Evolutionary conservation across 2,113 vertebrate genomes (phyloP).

Genomic region (Psilopogon haemacephalus): DNA sequence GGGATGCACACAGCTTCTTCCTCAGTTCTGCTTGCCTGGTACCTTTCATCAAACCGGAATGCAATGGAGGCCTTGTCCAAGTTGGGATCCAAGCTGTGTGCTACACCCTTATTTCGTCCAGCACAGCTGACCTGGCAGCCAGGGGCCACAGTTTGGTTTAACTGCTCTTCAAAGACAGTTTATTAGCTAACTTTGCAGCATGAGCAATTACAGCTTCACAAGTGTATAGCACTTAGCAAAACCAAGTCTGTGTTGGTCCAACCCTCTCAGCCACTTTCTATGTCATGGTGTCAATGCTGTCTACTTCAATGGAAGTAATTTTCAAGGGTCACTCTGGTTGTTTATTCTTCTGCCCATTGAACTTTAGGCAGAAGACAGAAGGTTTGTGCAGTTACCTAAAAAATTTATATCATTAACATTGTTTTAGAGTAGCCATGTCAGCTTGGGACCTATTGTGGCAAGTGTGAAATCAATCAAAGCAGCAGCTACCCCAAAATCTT

Average conservation of each 20-base stretch:
- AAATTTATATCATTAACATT: not conserved
- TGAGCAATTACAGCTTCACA: not conserved
- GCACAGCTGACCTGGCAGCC: not conserved
- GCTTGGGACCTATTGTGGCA: not conserved
- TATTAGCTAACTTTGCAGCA: not conserved
- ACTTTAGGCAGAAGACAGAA: not conserved
- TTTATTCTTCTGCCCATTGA: not conserved
- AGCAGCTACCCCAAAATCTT: not conserved
- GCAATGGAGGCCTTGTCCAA: rapidly evolving
- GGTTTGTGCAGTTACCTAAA: not conserved
- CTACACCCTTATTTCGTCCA: not conserved
- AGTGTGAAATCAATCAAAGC: not conserved
- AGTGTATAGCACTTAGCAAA: rapidly evolving
- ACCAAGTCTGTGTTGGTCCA: not conserved
- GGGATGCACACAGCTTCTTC: rapidly evolving
- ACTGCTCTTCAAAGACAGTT: not conserved
- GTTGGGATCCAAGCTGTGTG: rapidly evolving
- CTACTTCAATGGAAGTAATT: not conserved
- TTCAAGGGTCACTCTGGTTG: not conserved
- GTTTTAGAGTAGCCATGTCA: not conserved
- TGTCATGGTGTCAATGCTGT: not conserved
- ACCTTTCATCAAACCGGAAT: no score
- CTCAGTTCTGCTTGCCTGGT: rapidly evolving
- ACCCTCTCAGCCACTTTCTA: rapidly evolving
- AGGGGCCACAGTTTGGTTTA: rapidly evolving